A percentile compares a stretch with the other conserved stretches of the same genome.
phyloP scores from a whole-genome alignment of 1,140 invertebrate species.

The Drosophila athabasca region DNA sequence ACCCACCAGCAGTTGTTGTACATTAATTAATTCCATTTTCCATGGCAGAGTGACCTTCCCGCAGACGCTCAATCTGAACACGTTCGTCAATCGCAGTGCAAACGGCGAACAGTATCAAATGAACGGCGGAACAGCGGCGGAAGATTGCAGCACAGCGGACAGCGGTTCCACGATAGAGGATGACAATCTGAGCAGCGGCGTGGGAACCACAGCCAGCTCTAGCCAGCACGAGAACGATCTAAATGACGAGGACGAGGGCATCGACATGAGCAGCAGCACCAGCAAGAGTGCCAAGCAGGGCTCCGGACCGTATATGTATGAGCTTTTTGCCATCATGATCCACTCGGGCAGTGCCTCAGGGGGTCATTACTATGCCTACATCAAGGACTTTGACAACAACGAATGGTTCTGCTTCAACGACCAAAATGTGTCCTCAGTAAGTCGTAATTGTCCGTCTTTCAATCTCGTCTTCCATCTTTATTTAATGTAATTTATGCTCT shows the following conservation, averaged over 20 bases:
- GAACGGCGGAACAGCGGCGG: slow-evolving; percentile 71
- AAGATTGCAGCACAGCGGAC: slow-evolving; percentile 89
- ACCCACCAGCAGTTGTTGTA: background rate
- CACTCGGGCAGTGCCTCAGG: slow-evolving; percentile 96
- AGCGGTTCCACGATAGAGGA: slow-evolving; percentile 88
- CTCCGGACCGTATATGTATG: slow-evolving; percentile 91
- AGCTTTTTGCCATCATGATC: slow-evolving; percentile 96
- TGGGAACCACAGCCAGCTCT: slow-evolving; percentile 76
- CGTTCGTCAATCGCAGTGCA: slow-evolving; percentile 84
- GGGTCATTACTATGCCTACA: slow-evolving; percentile 97
- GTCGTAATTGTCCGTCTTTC: slow-evolving; percentile 16
- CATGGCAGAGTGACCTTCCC: slow-evolving; percentile 91
- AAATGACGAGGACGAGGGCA: slow-evolving; percentile 87
- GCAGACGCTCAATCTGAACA: slow-evolving; percentile 91
- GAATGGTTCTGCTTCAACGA: slow-evolving; percentile 95
- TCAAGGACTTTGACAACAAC: slow-evolving; percentile 92
- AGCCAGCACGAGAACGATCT: slow-evolving; percentile 80
- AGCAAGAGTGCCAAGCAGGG: slow-evolving; percentile 71
- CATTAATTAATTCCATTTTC: slow-evolving; percentile 8
- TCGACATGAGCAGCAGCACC: slow-evolving; percentile 87
- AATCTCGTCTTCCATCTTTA: background rate
- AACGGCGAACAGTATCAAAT: slow-evolving; percentile 56
- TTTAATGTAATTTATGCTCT: background rate
- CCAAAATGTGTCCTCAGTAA: slow-evolving; percentile 88
- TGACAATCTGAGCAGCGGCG: slow-evolving; percentile 85